Base-by-base conservation (phyloP, 2,113 vertebrate species). In the Maccullochella peelii region DNA sequence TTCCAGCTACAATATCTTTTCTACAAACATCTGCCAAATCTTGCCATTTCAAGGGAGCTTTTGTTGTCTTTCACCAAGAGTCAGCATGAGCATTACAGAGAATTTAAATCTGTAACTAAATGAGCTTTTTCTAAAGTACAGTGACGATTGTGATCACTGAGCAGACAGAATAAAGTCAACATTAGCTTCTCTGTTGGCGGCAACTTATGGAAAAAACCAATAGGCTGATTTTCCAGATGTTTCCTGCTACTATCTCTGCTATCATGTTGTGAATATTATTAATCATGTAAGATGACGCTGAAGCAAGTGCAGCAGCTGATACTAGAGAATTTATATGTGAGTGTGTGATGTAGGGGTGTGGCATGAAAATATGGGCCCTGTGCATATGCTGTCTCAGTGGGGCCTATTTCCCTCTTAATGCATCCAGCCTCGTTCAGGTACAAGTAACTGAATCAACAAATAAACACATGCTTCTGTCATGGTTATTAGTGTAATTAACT, bases 1-100 rank as follows among this genome's bases (percentile, higher is more conserved):
- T 76, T 84, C n/a, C 74, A 58, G 77, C 69, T 38, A 23, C 81
- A 36, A 82, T 76, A 38, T 42, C 23, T 50, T 79, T 85, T 63
- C 52, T 82, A 27, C 65, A 80, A 86, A 88, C 70, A 69, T 54
- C 83, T 75, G 52, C 38, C 38, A 71, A 72, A 75, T 81, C 52
- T 79, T 5, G 0, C 30, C n/a, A 30, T 84, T 86, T 80, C 58
- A 67, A 52, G 23, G 66, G 59, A 50, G 80, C 44, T 70, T 88
- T 73, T 86, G 62, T 75, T 73, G 50, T 73, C 40, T 89, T 84
- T 79, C 52, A 50, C 38, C 25, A 8, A 52, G 38, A 85, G 72
- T 77, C 44, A 78, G 44, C 18, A 49, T 40, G 18, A 81, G 54
- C 69, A 84, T 86, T 75, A 77, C 47, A 62, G 66, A 78, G 59